Percentiles rank a stretch among this genome's conserved stretches.
Evolutionary conservation across 2,113 vertebrate species (phyloP).

Genomic region (Odontophorus gujanensis): DNA sequence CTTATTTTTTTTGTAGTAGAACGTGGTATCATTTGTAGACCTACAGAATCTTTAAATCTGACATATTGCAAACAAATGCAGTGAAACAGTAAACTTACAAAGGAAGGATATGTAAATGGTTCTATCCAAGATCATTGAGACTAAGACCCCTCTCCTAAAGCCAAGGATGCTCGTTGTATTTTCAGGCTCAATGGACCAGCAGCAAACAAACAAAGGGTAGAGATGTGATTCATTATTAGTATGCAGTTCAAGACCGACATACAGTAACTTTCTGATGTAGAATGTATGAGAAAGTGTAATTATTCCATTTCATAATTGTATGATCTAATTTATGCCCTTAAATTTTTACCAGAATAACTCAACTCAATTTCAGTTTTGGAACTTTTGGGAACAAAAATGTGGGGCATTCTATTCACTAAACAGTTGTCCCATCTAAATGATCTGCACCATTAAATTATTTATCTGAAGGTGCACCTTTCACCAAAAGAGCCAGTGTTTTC

Average conservation of each 20-base stretch:
- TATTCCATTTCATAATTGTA: neutral
- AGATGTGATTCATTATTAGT: neutral
- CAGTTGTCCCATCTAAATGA: neutral
- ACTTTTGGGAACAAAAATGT: neutral
- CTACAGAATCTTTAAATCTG: conserved; percentile 89
- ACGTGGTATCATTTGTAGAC: conserved; percentile 85
- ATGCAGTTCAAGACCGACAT: neutral
- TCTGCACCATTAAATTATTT: neutral
- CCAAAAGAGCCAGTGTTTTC: neutral
- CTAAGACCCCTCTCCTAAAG: neutral
- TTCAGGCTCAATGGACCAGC: neutral
- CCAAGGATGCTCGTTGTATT: neutral
- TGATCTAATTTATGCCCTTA: neutral
- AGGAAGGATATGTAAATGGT: neutral
- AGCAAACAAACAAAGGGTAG: neutral
- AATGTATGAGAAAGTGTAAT: neutral
- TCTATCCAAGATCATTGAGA: neutral
- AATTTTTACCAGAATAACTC: neutral
- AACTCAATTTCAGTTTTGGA: neutral
- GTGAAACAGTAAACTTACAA: neutral
- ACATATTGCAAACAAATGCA: conserved; percentile 38
- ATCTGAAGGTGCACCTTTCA: neutral
- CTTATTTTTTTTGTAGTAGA: conserved; percentile 80
- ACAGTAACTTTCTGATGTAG: neutral
- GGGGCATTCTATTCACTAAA: neutral